A percentile compares a stretch with the other conserved stretches of the same genome.
phyloP scores from a whole-genome alignment of 2,113 vertebrate species.

The Xerus inauris region DNA sequence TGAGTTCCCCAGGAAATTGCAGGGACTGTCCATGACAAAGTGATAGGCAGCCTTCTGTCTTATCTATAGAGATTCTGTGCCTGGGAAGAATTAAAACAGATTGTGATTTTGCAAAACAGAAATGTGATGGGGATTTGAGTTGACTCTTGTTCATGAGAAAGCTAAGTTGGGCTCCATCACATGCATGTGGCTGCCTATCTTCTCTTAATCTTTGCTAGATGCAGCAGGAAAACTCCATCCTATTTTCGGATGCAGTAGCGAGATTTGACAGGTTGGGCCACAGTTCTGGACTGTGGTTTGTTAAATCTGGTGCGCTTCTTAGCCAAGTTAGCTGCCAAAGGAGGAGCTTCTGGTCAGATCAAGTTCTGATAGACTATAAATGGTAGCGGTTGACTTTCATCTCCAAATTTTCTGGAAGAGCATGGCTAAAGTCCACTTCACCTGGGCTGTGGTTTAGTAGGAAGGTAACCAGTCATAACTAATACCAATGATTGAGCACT shows the following conservation, averaged over 20 bases:
- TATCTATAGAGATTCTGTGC: neutral
- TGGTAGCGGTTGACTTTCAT: neutral
- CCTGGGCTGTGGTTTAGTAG: neutral
- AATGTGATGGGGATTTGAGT: neutral
- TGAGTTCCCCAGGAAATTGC: neutral
- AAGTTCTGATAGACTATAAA: neutral
- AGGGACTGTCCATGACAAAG: neutral
- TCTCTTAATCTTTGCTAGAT: neutral
- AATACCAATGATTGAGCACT: neutral
- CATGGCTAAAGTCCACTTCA: neutral
- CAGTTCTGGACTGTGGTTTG: neutral
- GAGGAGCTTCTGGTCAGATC: neutral
- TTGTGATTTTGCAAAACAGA: slow-evolving; percentile 7
- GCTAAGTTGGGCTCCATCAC: neutral
- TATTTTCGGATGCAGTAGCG: neutral
- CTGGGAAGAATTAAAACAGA: neutral
- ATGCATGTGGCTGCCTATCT: neutral
- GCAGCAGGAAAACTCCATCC: neutral
- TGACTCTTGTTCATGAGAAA: neutral
- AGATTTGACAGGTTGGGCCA: neutral
- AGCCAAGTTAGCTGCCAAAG: neutral
- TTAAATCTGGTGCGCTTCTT: neutral
- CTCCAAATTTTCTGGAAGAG: neutral
- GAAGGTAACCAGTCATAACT: neutral
- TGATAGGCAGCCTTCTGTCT: neutral